Percentiles rank a stretch among this genome's conserved stretches.
Evolutionary conservation across 2,888 invertebrate species (phyloP).

Genomic region (Drosophila parthenogenetica): DNA sequence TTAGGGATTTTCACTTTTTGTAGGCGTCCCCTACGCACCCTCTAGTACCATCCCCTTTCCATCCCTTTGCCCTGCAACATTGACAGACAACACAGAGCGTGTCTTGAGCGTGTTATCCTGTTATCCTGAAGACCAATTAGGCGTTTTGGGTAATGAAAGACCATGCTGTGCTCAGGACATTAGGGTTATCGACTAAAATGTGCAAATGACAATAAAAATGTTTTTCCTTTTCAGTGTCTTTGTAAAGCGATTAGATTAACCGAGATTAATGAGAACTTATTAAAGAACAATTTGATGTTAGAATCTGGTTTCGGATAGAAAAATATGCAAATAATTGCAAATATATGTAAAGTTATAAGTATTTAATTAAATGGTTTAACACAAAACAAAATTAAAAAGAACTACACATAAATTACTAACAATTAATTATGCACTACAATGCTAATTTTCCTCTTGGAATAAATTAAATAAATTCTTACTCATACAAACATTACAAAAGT

Average conservation of each 20-base stretch:
- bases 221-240: background rate
- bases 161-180: constrained; percentile 19
- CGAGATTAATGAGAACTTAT: background rate
- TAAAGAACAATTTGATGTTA: background rate
- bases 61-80: background rate
- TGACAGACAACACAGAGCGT: background rate
- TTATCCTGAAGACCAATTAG: constrained; percentile 51
- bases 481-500: too few species aligned
- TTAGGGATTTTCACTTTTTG: constrained; percentile 43
- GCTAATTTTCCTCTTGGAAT: too few species aligned
- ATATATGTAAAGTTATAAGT: too few species aligned
- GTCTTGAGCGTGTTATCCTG: constrained; percentile 32
- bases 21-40: background rate
- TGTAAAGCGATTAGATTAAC: background rate
- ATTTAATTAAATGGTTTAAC: too few species aligned
- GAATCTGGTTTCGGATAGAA: background rate
- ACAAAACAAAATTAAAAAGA: too few species aligned
- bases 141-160: constrained; percentile 38
- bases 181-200: constrained; percentile 26
- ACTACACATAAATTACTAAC: too few species aligned
- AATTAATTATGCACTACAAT: too few species aligned
- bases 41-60: background rate
- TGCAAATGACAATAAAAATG: constrained; percentile 26
- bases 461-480: too few species aligned
- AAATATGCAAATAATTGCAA: background rate